These are phyloP conservation scores for Chromis chromis DNA, from an alignment of 2,797 vertebrate genomes.

Conservation along the genomic window DNA sequence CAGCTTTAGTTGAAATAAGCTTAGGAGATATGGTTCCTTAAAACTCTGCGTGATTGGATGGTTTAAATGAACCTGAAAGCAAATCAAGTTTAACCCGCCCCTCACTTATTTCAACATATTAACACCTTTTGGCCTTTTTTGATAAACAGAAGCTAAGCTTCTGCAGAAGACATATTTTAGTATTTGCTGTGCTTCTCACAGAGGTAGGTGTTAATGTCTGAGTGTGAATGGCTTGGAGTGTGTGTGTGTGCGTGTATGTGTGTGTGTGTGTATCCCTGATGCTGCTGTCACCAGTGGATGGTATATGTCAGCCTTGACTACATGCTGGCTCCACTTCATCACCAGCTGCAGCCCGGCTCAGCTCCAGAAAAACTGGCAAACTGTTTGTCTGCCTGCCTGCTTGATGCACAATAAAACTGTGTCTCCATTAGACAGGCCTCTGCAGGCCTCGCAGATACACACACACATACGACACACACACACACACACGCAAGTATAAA, in stretches of 20 bases:
- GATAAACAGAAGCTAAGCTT: not conserved
- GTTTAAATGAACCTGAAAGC: not conserved
- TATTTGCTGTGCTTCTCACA: not conserved
- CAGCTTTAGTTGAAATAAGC: not conserved
- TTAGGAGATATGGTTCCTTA: not conserved
- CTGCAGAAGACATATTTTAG: slow-evolving; percentile 16
- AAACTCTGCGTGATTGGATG: not conserved
- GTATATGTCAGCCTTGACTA: slow-evolving; percentile 84
- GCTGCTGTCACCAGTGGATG: slow-evolving; percentile 79
- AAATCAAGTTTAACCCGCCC: not conserved
- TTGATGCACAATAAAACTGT: slow-evolving; percentile 78
- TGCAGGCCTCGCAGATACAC: slow-evolving; percentile 49
- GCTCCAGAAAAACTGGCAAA: slow-evolving; percentile 78
- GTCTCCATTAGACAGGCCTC: slow-evolving; percentile 74
- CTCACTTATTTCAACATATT: not conserved
- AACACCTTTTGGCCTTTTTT: slow-evolving; percentile 6
- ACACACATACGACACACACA: not conserved
- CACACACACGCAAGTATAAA: slow-evolving; percentile 11
- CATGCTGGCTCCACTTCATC: slow-evolving; percentile 82
- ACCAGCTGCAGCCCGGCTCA: slow-evolving; percentile 80
- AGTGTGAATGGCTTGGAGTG: slow-evolving; percentile 5
- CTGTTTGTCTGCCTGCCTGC: slow-evolving; percentile 71
- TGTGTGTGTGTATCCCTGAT: slow-evolving; percentile 35
- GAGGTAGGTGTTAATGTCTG: slow-evolving; percentile 16
- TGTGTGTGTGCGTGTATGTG: slow-evolving; percentile 3